Conservation (phyloP, 2,888 invertebrate genomes). For the Plagodis pulveraria region DNA sequence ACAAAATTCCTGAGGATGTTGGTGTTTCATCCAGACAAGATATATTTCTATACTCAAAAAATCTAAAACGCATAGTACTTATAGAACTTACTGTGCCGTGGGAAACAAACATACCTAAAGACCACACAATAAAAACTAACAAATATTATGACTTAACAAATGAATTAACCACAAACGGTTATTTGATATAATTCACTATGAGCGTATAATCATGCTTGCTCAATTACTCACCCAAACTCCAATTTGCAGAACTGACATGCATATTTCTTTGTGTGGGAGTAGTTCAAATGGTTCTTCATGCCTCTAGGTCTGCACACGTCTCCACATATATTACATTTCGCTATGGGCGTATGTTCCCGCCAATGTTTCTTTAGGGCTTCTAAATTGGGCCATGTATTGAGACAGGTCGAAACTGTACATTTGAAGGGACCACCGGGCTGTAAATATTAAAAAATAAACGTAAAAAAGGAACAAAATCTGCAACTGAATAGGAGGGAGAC, state of each 20-base stretch:
- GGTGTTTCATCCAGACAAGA: too few species aligned
- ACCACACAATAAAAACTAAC: too few species aligned
- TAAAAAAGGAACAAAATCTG: too few species aligned
- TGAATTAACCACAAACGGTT: too few species aligned
- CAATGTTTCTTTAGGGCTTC: conserved; percentile 29
- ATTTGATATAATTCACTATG: background rate
- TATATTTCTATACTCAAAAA: too few species aligned
- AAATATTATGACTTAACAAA: too few species aligned
- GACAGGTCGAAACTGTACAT: conserved; percentile 36
- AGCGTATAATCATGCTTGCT: background rate
- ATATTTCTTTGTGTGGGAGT: conserved; percentile 32
- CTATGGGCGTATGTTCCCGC: conserved; percentile 32
- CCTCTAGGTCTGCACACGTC: conserved; percentile 27
- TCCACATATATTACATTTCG: conserved; percentile 32
- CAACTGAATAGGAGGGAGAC: too few species aligned
- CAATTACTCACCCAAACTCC: conserved; percentile 27
- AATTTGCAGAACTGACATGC: conserved; percentile 32
- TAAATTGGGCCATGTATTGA: background rate
- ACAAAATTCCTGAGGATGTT: too few species aligned
- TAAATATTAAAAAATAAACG: background rate
- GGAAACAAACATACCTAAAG: too few species aligned
- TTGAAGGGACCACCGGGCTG: conserved; percentile 26
- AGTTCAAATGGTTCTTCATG: conserved; percentile 34
- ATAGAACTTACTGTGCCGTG: too few species aligned
- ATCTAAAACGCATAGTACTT: too few species aligned